Evolutionary conservation across 1,140 invertebrate species (phyloP), one percentile per base, ranked within the genome.

Genomic region (Oscheius sp.): DNA sequence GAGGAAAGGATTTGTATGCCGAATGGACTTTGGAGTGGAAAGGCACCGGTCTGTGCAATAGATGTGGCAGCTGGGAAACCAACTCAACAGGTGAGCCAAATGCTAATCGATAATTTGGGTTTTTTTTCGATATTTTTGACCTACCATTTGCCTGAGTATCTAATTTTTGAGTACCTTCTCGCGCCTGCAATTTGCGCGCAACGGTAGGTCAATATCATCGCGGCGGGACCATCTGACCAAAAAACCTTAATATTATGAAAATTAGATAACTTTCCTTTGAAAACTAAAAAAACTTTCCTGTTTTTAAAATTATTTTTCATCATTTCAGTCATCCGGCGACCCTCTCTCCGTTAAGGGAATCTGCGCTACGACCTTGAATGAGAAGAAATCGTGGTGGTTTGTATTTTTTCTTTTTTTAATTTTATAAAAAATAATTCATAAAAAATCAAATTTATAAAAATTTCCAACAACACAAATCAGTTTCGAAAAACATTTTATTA

Each of bases 11-110:
- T 52, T 1, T 77, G 73, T 35, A 66, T 35, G 3, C 38, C 52
- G 23, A 68, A 77, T 59, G 75, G 75, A 1, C 32, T 58, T 4
- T 77, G 75, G 75, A 62, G 38, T 28, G 73, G 58, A n/a, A 28
- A 49, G 52, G 23, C 75, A 23, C 75, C 75, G 4, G 52, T 76
- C 15, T 77, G 75, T 36, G 75, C 74, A 18, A 70, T 77, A 46
- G 75, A 77, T 63, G 74, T 77, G 18, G 65, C 59, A 32, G 49
- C 59, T 49, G 61, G 58, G 55, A 68, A 76, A 36, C 59, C 62
- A 0, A 36, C 18, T 38, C 32, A 63, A 42, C 61, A 63, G 61
- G 61, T 63, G 29, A 31, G 55, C 10, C 13, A 63, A 18, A 13
- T 26, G 36, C 28, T 32, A 7, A 13, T 55, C 49, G 28, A 55